Base-by-base conservation (phyloP, 2,888 invertebrate genomes). In the Zygaena filipendulae region DNA sequence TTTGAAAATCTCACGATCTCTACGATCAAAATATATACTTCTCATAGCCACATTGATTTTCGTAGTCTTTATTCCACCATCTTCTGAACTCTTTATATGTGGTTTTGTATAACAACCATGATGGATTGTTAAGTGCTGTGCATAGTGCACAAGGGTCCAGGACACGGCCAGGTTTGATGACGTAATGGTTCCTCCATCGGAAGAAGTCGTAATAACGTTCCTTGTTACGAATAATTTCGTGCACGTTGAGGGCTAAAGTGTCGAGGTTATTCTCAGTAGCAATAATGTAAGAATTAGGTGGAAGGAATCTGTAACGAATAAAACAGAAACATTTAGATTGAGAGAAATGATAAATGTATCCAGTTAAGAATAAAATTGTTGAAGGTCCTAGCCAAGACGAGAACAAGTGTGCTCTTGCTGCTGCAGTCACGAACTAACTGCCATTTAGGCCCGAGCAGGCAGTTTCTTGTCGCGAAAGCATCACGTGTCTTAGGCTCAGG, bases 61-160 rank as follows among this genome's bases (percentile, higher is more conserved):
- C 32, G 27, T 49, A 69, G 0, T 32, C 27, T 1, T 46, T 45
- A 21, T 68, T 57, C 72, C 74, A 72, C 74, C 72, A 72, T 19
- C 47, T 39, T 20, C 72, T 58, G 13, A 72, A 68, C 1, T 31
- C 23, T 0, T 19, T 11, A 18, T 55, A 52, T 1, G 36, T 45
- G 0, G 40, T 29, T 3, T 30, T 45, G 4, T 49, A 40, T 1
- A 29, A 38, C 18, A 71, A 27, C 50, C 56, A 59, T 0, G 32
- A 31, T 1, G 50, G 50, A 13, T 55, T 54, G 27, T 68, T 70
- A 21, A 72, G 27, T 0, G 47, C 43, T 2, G 42, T 32, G 10
- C 72, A 74, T 2, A 74, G 33, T 0, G 18, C 29, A 22, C 74
- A 74, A 0, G 53, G 47, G 21, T 72, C 52, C 2, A 71, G 36